Evolutionary conservation across 2,888 invertebrate genomes (phyloP).

Genomic region (Chrysolina haemoptera): DNA sequence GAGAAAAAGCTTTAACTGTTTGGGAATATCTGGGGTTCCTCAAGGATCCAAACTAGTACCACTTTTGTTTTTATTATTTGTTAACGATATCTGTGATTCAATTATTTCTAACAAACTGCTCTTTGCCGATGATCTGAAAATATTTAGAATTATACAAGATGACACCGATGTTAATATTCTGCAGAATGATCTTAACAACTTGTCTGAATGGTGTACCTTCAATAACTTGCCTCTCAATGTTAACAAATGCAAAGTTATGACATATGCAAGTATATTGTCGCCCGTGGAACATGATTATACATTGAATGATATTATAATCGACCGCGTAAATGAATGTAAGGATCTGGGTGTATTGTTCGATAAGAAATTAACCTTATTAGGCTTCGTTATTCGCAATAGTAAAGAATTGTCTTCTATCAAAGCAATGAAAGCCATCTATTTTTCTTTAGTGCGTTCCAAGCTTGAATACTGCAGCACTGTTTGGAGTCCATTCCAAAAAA

Average conservation of each 20-base stretch:
- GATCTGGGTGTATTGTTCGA: conserved; percentile 35
- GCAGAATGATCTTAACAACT: neutral
- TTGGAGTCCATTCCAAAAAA: conserved; percentile 25
- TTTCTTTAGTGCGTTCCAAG: conserved; percentile 11
- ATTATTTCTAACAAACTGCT: conserved; percentile 19
- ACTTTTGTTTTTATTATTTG: conserved; percentile 30
- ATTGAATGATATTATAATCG: conserved; percentile 1
- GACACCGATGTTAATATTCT: too few species aligned
- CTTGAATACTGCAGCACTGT: conserved; percentile 23
- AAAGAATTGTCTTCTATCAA: neutral
- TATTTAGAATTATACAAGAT: conserved; percentile 17
- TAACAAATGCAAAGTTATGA: conserved; percentile 35
- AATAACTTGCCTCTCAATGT: conserved; percentile 32
- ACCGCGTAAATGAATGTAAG: conserved; percentile 11
- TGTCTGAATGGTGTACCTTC: conserved; percentile 26
- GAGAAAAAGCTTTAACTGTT: neutral
- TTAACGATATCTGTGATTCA: conserved; percentile 27
- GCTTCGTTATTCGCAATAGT: too few species aligned
- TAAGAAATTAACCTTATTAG: conserved; percentile 17
- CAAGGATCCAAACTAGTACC: conserved; percentile 31
- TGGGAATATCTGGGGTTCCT: conserved; percentile 30
- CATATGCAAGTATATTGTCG: conserved; percentile 16
- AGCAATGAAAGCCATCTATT: conserved; percentile 2
- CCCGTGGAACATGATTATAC: conserved; percentile 4
- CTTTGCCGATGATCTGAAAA: conserved; percentile 34